phyloP scores from a whole-genome alignment of 2,113 vertebrate genomes.

The Spermophilus dauricus region DNA sequence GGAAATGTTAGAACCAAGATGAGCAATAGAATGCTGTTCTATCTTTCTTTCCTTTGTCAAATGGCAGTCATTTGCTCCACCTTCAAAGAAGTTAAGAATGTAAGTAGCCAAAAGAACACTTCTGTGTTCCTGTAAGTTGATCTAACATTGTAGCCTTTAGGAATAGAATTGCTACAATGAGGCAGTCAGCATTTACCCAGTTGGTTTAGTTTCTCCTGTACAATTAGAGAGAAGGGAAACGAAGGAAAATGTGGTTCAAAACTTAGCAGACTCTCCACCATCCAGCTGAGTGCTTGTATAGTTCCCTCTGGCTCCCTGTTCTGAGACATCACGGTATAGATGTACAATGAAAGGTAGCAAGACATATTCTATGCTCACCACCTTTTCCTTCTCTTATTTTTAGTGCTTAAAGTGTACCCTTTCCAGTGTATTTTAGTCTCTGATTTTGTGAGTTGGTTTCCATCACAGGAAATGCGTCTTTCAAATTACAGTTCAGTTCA shows the following conservation, averaged over 20 bases:
- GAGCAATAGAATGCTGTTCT: not conserved
- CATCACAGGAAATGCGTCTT: conserved; percentile 74
- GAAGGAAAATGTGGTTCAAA: conserved; percentile 14
- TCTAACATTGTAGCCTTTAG: not conserved
- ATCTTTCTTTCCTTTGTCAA: not conserved
- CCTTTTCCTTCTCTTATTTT: conserved; percentile 69
- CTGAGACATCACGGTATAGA: not conserved
- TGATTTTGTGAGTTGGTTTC: conserved; percentile 58
- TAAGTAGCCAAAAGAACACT: not conserved
- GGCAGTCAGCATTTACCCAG: not conserved
- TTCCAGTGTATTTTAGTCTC: conserved; percentile 71
- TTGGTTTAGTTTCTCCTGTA: not conserved
- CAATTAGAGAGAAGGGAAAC: not conserved
- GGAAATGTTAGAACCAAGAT: not conserved
- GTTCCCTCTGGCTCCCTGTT: not conserved
- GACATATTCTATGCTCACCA: not conserved
- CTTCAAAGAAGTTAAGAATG: not conserved
- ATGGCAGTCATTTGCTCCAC: not conserved
- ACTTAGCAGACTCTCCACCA: not conserved
- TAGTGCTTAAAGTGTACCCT: conserved; percentile 67
- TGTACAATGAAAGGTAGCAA: conserved; percentile 17
- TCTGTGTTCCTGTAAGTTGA: not conserved
- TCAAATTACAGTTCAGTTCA: conserved; percentile 83
- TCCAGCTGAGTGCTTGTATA: not conserved
- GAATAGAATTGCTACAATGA: not conserved